Base-by-base conservation (phyloP, 1,140 invertebrate genomes). In the Drosophila burlai region DNA sequence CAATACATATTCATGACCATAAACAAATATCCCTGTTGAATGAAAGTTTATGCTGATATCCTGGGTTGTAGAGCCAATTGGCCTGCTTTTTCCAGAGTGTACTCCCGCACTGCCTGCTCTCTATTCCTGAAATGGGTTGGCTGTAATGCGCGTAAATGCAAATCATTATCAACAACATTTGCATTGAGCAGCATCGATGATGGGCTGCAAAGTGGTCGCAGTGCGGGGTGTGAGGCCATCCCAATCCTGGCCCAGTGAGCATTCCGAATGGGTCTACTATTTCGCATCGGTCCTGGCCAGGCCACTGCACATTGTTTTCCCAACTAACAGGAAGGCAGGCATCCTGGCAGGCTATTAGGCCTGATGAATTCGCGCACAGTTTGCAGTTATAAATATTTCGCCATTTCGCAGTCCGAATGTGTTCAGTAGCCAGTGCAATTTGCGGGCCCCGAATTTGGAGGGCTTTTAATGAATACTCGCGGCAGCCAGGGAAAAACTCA, bases 161-260 rank as follows among this genome's bases (percentile, higher is more conserved):
- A 87, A 87, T 89, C 84, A 87, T 87, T 87, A 87, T 84, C 81
- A 84, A 72, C 81, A 83, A 65, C 66, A 83, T 87, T 87, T 83
- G 80, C 84, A 89, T 79, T 71, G 31, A 54, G 43, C 16, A 57
- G 65, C 55, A 71, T 64, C 60, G 72, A 57, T 57, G 71, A 60
- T 64, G 65, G 34, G 43, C n/a, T 43, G 34, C 31, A 24, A 36
- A 26, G 13, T 29, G 38, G 18, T 26, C 21, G 21, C 36, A 57
- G 15, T 26, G 54, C 36, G 13, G 24, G 9, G 24, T 9, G 11
- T 4, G 10, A 6, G 43, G 42, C 13, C 15, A 7, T n/a, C 29
- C 31, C 40, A 15, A n/a, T 43, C n/a, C 13, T 16, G 59, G n/a
- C 7, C 57, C 47, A 21, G 8, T 15, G 38, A 46, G 65, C 24